Percentiles rank a stretch among this genome's conserved stretches.
phyloP scores from a whole-genome alignment of 2,113 vertebrate species.

The Polypterus bichir region DNA sequence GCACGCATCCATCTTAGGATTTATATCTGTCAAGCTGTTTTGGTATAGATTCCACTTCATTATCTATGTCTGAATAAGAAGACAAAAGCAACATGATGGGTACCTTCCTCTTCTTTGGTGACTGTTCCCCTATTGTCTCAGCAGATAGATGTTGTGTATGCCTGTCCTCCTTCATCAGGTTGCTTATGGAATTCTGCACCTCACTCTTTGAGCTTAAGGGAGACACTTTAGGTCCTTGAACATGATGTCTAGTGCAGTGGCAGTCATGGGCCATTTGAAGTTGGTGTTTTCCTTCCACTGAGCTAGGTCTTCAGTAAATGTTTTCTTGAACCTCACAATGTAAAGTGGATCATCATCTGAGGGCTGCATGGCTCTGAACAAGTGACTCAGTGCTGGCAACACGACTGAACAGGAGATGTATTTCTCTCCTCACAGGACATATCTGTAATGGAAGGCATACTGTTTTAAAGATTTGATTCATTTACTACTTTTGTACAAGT shows the following conservation, averaged over 20 bases:
- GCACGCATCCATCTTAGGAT: too few relatives aligned
- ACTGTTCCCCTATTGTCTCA: too few relatives aligned
- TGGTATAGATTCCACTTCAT: too few relatives aligned
- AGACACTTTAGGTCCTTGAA: slow-evolving; percentile 19
- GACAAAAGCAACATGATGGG: too few relatives aligned
- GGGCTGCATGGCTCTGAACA: slow-evolving; percentile 6
- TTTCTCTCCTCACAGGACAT: background rate
- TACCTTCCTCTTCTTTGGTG: too few relatives aligned
- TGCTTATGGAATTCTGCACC: slow-evolving; percentile 6
- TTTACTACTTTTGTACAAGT: too few relatives aligned
- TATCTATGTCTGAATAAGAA: too few relatives aligned
- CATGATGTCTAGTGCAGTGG: slow-evolving; percentile 15
- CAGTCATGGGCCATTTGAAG: slow-evolving; percentile 11
- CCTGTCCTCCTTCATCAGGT: background rate
- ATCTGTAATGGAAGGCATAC: too few relatives aligned
- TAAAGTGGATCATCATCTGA: slow-evolving; percentile 12
- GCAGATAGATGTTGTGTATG: too few relatives aligned
- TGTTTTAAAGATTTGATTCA: too few relatives aligned
- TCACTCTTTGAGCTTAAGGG: slow-evolving; percentile 12
- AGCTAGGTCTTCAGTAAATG: background rate
- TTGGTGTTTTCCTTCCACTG: slow-evolving; percentile 2
- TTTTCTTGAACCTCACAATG: slow-evolving; percentile 13
- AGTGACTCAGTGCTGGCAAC: slow-evolving; percentile 15
- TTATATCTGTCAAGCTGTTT: too few relatives aligned
- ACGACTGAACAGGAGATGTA: slow-evolving; percentile 16